Conservation (phyloP, 2,113 vertebrate species). For the Dicrurus megarhynchus region DNA sequence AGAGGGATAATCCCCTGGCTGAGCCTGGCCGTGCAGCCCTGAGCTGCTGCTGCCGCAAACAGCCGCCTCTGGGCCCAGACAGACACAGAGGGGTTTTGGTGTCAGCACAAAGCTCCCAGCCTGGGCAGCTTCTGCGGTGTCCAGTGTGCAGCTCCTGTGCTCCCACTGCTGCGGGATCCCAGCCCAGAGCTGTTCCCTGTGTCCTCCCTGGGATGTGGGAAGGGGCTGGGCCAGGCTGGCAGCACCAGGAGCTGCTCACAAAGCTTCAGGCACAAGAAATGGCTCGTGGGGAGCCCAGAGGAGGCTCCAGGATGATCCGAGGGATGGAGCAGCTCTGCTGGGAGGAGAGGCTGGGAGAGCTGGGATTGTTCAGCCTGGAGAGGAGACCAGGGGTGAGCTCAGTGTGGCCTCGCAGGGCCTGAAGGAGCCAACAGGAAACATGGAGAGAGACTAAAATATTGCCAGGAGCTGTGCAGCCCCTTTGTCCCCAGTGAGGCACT, state of each 20-base stretch:
- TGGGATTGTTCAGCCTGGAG: background rate
- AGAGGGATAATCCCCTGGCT: background rate
- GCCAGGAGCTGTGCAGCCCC: background rate
- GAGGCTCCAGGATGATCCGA: background rate
- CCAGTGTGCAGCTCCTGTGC: background rate
- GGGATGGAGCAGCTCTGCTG: background rate
- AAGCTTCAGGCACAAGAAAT: background rate
- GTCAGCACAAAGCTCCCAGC: background rate
- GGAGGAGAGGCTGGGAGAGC: background rate
- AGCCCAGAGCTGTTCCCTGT: background rate
- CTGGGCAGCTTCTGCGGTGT: background rate
- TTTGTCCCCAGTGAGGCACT: background rate
- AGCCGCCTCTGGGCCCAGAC: rapidly evolving
- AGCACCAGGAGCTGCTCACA: background rate
- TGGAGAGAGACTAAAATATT: background rate
- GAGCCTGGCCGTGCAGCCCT: background rate
- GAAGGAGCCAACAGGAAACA: background rate
- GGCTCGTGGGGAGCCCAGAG: rapidly evolving
- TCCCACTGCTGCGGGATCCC: background rate
- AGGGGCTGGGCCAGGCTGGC: background rate
- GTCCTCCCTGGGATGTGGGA: rapidly evolving
- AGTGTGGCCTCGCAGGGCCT: background rate
- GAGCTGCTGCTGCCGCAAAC: background rate
- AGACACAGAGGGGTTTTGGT: background rate
- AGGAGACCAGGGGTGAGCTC: background rate